Conservation (phyloP, 2,797 vertebrate genomes). For the Sebastes steindachneri region DNA sequence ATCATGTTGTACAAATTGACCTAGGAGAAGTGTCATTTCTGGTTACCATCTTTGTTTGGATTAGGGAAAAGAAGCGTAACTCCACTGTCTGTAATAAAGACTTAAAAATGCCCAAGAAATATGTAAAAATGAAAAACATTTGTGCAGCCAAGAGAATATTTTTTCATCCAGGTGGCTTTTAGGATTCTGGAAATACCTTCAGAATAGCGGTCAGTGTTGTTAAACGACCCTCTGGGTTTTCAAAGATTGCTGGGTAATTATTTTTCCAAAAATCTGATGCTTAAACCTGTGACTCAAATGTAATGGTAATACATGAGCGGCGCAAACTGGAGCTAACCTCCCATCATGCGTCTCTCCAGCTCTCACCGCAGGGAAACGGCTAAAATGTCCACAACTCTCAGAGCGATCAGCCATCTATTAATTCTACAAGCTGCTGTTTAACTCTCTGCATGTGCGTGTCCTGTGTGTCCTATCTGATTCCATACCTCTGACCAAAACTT, state of each 20-base stretch:
- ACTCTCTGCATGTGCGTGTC: constrained; percentile 11
- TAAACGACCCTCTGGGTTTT: constrained; percentile 2
- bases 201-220: constrained; percentile 8
- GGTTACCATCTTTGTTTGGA: rapidly evolving
- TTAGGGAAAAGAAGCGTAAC: neutral
- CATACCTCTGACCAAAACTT: constrained; percentile 47
- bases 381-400: constrained; percentile 15
- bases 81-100: neutral
- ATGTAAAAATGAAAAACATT: neutral
- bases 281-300: constrained; percentile 15
- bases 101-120: rapidly evolving
- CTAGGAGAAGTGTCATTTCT: neutral
- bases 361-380: constrained; percentile 11
- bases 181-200: constrained; percentile 18
- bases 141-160: neutral
- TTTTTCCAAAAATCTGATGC: constrained; percentile 17
- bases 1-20: neutral
- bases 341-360: constrained; percentile 3
- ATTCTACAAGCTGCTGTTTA: constrained; percentile 13
- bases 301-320: constrained; percentile 2
- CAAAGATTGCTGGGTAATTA: constrained; percentile 2
- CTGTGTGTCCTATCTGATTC: constrained; percentile 54
- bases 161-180: neutral
- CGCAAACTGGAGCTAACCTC: neutral
- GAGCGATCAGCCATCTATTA: constrained; percentile 15